These are phyloP conservation scores for Chaitophorus viminalis DNA, from an alignment of 2,888 invertebrate genomes.

Conservation along the genomic window DNA sequence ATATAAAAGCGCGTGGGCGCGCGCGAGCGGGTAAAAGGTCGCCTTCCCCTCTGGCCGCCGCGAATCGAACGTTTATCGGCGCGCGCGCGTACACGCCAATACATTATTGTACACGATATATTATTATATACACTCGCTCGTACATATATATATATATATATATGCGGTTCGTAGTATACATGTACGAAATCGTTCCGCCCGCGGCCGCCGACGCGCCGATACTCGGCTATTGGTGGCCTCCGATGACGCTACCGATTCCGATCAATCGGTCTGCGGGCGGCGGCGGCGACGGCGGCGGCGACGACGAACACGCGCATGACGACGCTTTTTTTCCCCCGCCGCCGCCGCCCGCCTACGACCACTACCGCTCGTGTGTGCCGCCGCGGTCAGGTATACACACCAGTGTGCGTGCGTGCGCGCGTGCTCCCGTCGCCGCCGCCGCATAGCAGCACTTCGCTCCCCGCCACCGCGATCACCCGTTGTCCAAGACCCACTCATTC, in stretches of 20 bases:
- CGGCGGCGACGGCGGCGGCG: neutral
- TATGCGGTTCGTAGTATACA: too few species aligned
- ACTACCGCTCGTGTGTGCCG: neutral
- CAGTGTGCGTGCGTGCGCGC: neutral
- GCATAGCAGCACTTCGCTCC: neutral
- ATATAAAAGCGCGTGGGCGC: constrained; percentile 37
- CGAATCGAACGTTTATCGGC: constrained; percentile 53
- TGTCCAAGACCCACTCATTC: neutral
- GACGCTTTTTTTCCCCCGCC: constrained; percentile 48
- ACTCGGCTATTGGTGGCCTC: constrained; percentile 57
- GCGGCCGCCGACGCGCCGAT: constrained; percentile 38
- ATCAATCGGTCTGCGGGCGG: constrained; percentile 55
- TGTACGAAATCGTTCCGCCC: constrained; percentile 28
- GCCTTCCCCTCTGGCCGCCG: neutral
- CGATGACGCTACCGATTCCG: constrained; percentile 57
- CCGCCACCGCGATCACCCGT: neutral
- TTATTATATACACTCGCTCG: too few species aligned
- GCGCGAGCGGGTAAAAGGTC: neutral
- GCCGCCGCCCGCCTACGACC: neutral
- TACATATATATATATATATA: too few species aligned
- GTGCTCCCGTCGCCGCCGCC: neutral
- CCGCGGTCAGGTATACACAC: constrained; percentile 29
- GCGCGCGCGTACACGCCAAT: neutral
- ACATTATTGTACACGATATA: too few species aligned
- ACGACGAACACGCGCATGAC: constrained; percentile 45